Evolutionary conservation across 2,113 vertebrate genomes (phyloP).

Genomic region (Ranitomeya imitator): DNA sequence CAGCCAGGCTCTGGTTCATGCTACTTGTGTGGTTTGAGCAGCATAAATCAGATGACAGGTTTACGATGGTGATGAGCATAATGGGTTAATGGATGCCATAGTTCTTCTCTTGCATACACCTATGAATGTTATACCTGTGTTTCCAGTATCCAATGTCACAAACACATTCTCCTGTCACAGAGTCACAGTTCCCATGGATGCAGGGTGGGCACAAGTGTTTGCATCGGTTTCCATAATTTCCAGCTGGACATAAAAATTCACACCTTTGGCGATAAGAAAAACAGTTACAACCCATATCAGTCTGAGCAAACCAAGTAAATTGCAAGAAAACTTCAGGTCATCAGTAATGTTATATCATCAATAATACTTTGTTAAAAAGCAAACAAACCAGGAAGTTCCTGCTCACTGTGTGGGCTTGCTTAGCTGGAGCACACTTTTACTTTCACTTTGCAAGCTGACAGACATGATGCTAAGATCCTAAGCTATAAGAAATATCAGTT

Average conservation of each 20-base stretch:
- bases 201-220: slow-evolving; percentile 77
- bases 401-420: too few species aligned
- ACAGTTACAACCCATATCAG: background rate
- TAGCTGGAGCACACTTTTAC: too few species aligned
- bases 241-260: slow-evolving; percentile 74
- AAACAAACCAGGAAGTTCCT: too few species aligned
- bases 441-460: too few species aligned
- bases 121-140: slow-evolving; percentile 73
- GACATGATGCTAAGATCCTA: too few species aligned
- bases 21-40: too few species aligned
- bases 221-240: slow-evolving; percentile 84
- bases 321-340: background rate
- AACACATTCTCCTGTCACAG: slow-evolving; percentile 83
- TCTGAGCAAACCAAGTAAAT: background rate
- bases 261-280: slow-evolving; percentile 72
- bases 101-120: background rate
- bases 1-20: too few species aligned
- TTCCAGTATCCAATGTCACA: slow-evolving; percentile 86
- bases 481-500: too few species aligned
- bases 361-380: too few species aligned
- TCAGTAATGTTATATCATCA: too few species aligned
- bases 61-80: too few species aligned
- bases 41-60: too few species aligned
- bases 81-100: background rate
- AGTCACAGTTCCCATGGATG: slow-evolving; percentile 80